Evolutionary conservation across 2,113 vertebrate species (phyloP).

Genomic region (Thamnophis sirtalis): DNA sequence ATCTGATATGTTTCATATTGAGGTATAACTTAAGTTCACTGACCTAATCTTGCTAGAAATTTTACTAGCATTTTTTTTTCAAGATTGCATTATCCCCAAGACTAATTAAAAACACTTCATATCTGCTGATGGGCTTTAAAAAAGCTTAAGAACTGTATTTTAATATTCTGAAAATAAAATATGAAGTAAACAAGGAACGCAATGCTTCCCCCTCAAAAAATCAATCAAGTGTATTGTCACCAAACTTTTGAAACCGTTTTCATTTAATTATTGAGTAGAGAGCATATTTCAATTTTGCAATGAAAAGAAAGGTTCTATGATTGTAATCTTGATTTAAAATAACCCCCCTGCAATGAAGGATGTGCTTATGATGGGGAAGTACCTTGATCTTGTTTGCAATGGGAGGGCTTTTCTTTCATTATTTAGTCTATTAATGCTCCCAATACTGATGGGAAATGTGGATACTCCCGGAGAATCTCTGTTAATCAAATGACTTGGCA

Average conservation of each 20-base stretch:
- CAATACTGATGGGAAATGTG: conserved; percentile 17
- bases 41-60: background rate
- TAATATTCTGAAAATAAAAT: conserved; percentile 34
- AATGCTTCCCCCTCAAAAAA: conserved; percentile 31
- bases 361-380: background rate
- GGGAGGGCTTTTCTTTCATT: conserved; percentile 27
- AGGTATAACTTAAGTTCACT: background rate
- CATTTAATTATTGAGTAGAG: conserved; percentile 46
- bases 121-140: conserved; percentile 37
- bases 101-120: conserved; percentile 23
- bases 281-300: conserved; percentile 20
- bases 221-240: conserved; percentile 36
- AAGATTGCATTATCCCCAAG: background rate
- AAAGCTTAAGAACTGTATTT: conserved; percentile 38
- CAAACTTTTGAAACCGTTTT: conserved; percentile 33
- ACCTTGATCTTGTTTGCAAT: conserved; percentile 24
- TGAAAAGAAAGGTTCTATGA: conserved; percentile 19
- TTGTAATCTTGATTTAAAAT: conserved; percentile 7
- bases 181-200: conserved; percentile 24
- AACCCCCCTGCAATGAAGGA: background rate
- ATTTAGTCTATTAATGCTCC: conserved; percentile 45
- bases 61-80: background rate
- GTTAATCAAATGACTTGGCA: conserved; percentile 48
- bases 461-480: conserved; percentile 20
- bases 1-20: background rate